These are phyloP conservation scores for Darevskia mixta DNA, from an alignment of 2,797 vertebrate species.

Conservation along the genomic window DNA sequence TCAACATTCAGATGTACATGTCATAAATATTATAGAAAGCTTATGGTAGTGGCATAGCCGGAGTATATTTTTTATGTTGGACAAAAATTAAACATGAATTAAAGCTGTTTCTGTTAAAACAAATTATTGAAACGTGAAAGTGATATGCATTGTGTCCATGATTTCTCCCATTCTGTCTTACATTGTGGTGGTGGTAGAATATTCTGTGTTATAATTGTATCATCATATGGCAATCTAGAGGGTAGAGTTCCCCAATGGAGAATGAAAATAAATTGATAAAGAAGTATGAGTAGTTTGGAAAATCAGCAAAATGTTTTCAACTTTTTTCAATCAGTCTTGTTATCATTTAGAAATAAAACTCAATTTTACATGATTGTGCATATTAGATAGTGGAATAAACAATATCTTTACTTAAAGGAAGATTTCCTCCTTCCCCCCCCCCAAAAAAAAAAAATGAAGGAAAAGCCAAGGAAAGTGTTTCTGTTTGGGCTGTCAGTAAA, in stretches of 20 bases:
- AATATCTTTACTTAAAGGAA: neutral
- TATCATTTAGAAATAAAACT: neutral
- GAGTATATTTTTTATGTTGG: conserved; percentile 16
- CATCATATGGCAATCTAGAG: neutral
- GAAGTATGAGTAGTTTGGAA: neutral
- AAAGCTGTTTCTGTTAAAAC: conserved; percentile 8
- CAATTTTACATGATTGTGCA: neutral
- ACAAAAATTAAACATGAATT: neutral
- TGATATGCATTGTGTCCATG: neutral
- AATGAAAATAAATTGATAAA: neutral
- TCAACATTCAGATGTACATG: conserved; percentile 38
- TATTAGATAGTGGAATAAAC: neutral
- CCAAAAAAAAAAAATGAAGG: neutral
- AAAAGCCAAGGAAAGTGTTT: neutral
- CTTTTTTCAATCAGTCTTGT: neutral
- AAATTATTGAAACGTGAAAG: neutral
- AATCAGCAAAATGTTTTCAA: neutral
- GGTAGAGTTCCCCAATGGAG: neutral
- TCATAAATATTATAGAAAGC: conserved; percentile 14
- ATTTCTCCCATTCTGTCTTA: neutral
- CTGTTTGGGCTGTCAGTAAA: neutral
- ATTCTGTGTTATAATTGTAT: neutral
- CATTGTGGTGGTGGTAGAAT: neutral
- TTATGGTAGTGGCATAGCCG: neutral
- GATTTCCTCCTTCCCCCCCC: too few relatives aligned